phyloP scores from a whole-genome alignment of 2,888 invertebrate genomes.

The Trachelus stipa region DNA sequence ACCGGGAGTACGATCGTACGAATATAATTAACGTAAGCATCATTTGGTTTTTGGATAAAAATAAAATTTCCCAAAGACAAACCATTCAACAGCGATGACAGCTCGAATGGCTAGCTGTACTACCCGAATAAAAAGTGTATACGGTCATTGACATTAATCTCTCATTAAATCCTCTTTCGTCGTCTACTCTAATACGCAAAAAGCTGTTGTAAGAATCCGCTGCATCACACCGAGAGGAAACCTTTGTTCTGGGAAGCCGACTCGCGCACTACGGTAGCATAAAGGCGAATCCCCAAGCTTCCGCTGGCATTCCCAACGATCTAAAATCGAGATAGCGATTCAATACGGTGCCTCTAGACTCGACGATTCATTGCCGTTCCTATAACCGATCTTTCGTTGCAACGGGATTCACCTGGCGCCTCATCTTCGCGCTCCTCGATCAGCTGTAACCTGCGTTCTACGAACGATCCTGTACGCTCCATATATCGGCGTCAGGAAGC shows the following conservation, averaged over 20 bases:
- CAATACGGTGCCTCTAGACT: constrained; percentile 15
- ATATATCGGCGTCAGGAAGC: no score
- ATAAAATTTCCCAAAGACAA: no score
- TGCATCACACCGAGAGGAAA: constrained; percentile 2
- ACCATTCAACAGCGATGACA: no score
- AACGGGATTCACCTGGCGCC: constrained; percentile 31
- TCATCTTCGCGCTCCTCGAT: no score
- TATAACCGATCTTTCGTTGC: constrained; percentile 34
- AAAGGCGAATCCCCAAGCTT: constrained; percentile 5
- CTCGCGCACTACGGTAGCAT: neutral
- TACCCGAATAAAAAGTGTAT: neutral
- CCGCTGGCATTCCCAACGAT: constrained; percentile 35
- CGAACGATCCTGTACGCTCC: no score
- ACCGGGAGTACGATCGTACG: no score
- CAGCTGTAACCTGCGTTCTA: no score
- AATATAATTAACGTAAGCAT: no score
- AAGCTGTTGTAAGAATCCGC: constrained; percentile 1
- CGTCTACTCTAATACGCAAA: neutral
- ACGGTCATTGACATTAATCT: neutral
- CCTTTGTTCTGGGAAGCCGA: constrained; percentile 5
- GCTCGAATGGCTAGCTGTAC: no score
- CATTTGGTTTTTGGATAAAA: no score
- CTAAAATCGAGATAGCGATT: constrained; percentile 36
- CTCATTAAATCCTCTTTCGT: neutral
- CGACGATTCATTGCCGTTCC: constrained; percentile 15